Conservation (phyloP, 1,140 invertebrate genomes). For the Drosophila yakuba region DNA sequence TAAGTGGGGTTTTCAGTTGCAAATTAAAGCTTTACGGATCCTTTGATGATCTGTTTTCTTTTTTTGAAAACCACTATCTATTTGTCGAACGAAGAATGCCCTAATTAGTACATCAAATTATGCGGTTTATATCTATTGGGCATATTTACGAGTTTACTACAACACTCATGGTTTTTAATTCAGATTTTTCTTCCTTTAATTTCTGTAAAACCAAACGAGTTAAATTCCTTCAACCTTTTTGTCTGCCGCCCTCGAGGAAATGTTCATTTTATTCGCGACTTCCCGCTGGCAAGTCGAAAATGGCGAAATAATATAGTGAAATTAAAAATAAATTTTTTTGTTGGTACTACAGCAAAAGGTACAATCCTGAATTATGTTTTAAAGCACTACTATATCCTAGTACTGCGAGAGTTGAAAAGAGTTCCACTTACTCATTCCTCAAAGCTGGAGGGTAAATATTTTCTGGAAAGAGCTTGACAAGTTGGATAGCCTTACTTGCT, state of each 20-base stretch:
- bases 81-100: too few relatives aligned
- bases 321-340: conserved; percentile 57
- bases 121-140: background rate
- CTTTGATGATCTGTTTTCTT: too few relatives aligned
- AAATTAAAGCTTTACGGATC: too few relatives aligned
- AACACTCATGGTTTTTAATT: background rate
- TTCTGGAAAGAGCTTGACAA: conserved; percentile 1
- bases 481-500: background rate
- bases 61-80: too few relatives aligned
- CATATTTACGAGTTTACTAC: background rate
- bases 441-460: background rate
- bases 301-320: conserved; percentile 23
- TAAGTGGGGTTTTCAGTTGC: background rate
- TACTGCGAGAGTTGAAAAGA: too few relatives aligned
- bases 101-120: too few relatives aligned
- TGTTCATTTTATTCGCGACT: conserved; percentile 28
- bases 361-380: conserved; percentile 1
- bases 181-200: background rate
- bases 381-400: too few relatives aligned
- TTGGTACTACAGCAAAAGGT: conserved; percentile 13
- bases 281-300: conserved; percentile 11
- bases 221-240: conserved; percentile 9
- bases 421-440: too few relatives aligned
- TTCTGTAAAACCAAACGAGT: background rate
- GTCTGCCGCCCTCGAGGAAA: conserved; percentile 18